Evolutionary conservation across 1,140 invertebrate genomes (phyloP).

Genomic region (Diploscapter pachys): DNA sequence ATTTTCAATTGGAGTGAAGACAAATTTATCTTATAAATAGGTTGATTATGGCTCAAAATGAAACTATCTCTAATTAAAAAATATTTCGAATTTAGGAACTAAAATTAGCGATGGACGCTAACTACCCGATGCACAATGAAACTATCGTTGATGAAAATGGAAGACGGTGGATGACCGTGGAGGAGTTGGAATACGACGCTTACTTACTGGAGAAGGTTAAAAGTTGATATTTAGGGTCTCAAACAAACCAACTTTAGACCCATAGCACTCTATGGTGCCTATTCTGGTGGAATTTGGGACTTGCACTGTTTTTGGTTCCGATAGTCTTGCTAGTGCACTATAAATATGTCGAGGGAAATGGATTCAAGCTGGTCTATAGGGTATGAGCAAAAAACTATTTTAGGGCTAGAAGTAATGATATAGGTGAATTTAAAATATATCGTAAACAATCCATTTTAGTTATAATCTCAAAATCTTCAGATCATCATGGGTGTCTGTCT

Average conservation of each 20-base stretch:
- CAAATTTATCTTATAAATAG: too few relatives aligned
- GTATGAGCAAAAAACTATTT: background rate
- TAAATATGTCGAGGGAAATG: constrained; percentile 23
- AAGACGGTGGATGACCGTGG: constrained; percentile 23
- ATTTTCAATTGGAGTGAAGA: too few relatives aligned
- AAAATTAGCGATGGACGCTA: constrained; percentile 29
- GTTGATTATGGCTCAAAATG: too few relatives aligned
- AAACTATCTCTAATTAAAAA: too few relatives aligned
- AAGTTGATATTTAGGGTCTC: too few relatives aligned
- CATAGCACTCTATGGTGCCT: constrained; percentile 31
- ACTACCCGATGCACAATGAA: constrained; percentile 26
- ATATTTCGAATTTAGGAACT: constrained; percentile 11
- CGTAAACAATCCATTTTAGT: too few relatives aligned
- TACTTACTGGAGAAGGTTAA: constrained; percentile 21
- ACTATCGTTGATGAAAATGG: constrained; percentile 23
- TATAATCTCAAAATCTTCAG: constrained; percentile 6
- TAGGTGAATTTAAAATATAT: too few relatives aligned
- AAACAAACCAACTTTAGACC: constrained; percentile 17
- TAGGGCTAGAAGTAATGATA: too few relatives aligned
- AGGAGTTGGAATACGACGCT: constrained; percentile 24
- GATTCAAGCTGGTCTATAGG: constrained; percentile 30
- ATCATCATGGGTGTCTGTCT: constrained; percentile 28
- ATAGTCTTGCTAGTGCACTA: constrained; percentile 28
- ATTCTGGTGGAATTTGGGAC: constrained; percentile 30
- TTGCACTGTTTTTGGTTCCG: constrained; percentile 25